phyloP scores from a whole-genome alignment of 2,797 vertebrate species.

The Mionectes olivaceus region DNA sequence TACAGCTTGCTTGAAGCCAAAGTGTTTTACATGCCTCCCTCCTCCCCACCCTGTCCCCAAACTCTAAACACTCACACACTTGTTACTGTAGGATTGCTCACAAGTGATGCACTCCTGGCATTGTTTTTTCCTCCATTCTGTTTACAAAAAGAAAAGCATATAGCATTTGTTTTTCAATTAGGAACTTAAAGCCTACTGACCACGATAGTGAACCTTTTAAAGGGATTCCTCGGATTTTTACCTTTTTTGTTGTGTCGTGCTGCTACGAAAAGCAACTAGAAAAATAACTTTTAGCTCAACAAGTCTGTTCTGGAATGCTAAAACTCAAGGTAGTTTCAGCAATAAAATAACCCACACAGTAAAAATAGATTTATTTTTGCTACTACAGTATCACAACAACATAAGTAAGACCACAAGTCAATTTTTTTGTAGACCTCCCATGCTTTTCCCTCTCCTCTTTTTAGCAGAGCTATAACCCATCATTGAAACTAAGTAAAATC shows the following conservation, averaged over 20 bases:
- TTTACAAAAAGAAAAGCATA: constrained; percentile 63
- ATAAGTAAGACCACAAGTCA: not conserved
- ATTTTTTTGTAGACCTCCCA: not conserved
- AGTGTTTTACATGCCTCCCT: not conserved
- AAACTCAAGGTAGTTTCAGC: not conserved
- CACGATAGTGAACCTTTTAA: constrained; percentile 23
- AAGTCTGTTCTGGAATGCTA: not conserved
- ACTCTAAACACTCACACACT: constrained; percentile 57
- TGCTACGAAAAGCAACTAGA: not conserved
- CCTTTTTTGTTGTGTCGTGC: not conserved
- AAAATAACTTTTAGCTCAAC: not conserved
- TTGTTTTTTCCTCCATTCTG: constrained; percentile 58
- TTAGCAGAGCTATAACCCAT: not conserved
- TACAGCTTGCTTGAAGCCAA: not conserved
- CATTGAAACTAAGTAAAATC: not conserved
- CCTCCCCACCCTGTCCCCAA: constrained; percentile 24
- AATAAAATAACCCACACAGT: not conserved
- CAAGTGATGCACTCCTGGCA: constrained; percentile 46
- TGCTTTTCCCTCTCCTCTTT: not conserved
- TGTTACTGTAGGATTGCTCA: constrained; percentile 46
- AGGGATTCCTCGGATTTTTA: not conserved
- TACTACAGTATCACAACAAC: not conserved
- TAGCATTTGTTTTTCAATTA: constrained; percentile 36
- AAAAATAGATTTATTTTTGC: not conserved
- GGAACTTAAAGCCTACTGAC: constrained; percentile 19